These are phyloP conservation scores for Pristionchus maxplancki DNA, from an alignment of 2,888 invertebrate species.

Conservation along the genomic window DNA sequence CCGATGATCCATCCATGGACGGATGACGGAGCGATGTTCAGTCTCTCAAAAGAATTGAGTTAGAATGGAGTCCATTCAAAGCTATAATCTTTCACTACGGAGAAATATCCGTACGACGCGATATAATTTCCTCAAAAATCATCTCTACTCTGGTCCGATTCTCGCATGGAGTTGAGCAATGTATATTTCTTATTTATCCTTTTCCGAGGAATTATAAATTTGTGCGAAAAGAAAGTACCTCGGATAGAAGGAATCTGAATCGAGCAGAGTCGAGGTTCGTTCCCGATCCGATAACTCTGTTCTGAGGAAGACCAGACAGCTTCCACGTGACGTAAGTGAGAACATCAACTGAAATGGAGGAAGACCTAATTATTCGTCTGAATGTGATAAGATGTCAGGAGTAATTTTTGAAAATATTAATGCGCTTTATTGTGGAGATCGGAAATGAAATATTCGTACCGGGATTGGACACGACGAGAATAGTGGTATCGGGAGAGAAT, in stretches of 20 bases:
- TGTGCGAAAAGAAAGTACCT: conserved; percentile 81
- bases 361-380: too few species aligned
- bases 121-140: neutral
- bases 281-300: conserved; percentile 92
- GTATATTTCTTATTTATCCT: neutral
- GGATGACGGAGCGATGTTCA: conserved; percentile 88
- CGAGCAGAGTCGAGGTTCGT: conserved; percentile 94
- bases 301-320: conserved; percentile 89
- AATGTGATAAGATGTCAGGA: too few species aligned
- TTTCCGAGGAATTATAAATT: neutral
- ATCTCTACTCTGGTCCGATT: neutral
- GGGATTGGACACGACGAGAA: conserved; percentile 92
- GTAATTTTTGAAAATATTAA: too few species aligned
- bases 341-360: conserved; percentile 85
- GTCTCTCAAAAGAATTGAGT: conserved; percentile 72
- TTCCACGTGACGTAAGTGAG: conserved; percentile 96
- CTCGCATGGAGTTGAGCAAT: neutral
- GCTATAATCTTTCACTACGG: neutral
- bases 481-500: conserved; percentile 89
- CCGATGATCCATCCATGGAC: conserved; percentile 95
- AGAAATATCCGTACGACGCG: neutral
- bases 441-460: conserved; percentile 74
- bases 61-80: neutral
- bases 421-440: neutral
- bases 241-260: conserved; percentile 90